Evolutionary conservation across 2,113 vertebrate species (phyloP).

Genomic region (Etheostoma spectabile): DNA sequence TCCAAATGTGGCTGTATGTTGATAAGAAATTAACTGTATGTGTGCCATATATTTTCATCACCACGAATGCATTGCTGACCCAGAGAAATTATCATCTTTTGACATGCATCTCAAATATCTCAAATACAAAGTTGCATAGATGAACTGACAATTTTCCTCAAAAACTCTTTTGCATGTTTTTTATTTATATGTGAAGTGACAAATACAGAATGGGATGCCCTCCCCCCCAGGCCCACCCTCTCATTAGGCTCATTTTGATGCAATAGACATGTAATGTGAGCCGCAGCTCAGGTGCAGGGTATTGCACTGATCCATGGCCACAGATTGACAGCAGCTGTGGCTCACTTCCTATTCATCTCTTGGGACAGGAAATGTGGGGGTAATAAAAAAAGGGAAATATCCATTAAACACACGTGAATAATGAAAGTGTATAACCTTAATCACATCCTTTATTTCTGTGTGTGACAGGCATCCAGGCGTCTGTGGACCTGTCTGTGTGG

Average conservation of each 20-base stretch:
- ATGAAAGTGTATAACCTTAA: not conserved
- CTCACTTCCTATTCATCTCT: slow-evolving; percentile 46
- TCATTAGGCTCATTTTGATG: slow-evolving; percentile 55
- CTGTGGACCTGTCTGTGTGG: slow-evolving; percentile 90
- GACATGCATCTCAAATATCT: not conserved
- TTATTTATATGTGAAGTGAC: not conserved
- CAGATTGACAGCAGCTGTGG: slow-evolving; percentile 75
- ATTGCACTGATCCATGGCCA: slow-evolving; percentile 40
- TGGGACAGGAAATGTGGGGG: slow-evolving; percentile 62
- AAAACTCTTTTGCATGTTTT: not conserved
- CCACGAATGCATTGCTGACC: not conserved
- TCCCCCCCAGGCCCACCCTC: not conserved
- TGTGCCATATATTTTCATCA: not conserved
- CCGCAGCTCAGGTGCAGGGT: slow-evolving; percentile 72
- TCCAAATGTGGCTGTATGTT: not conserved
- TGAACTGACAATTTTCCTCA: not conserved
- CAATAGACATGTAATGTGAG: slow-evolving; percentile 63
- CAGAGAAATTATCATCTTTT: slow-evolving; percentile 6
- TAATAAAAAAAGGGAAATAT: slow-evolving; percentile 40
- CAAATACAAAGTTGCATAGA: slow-evolving; percentile 6
- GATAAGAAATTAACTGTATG: not conserved
- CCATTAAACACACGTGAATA: slow-evolving; percentile 41
- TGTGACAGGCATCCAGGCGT: slow-evolving; percentile 84
- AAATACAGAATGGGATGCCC: not conserved
- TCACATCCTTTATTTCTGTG: not conserved